Conservation (phyloP, 2,113 vertebrate species). For the Tonatia bakeri region DNA sequence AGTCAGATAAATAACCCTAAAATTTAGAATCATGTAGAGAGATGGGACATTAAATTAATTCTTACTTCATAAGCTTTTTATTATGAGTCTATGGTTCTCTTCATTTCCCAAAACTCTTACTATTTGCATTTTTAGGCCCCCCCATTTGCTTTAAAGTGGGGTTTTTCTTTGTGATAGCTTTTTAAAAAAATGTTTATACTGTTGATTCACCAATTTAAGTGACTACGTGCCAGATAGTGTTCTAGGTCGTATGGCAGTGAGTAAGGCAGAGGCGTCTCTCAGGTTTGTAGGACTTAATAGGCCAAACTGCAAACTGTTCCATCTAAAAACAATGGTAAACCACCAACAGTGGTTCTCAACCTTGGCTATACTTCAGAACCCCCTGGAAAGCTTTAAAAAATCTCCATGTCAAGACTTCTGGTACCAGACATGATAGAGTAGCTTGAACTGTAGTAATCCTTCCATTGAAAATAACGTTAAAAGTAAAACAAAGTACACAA, state of each 20-base stretch:
- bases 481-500: background rate
- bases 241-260: background rate
- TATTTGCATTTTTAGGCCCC: background rate
- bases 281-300: background rate
- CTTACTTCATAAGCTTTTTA: slow-evolving; percentile 1
- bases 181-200: background rate
- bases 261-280: background rate
- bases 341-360: background rate
- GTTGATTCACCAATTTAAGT: background rate
- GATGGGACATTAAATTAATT: background rate
- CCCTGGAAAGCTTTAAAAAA: background rate
- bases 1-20: background rate
- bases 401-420: background rate
- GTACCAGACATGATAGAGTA: background rate
- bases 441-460: background rate
- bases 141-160: background rate
- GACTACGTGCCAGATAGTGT: background rate
- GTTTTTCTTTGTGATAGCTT: background rate
- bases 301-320: background rate
- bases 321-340: background rate
- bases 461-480: slow-evolving; percentile 36
- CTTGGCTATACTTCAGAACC: background rate
- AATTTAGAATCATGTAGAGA: background rate
- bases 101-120: background rate
- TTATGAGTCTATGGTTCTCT: background rate